Percentiles rank a stretch among this genome's conserved stretches.
Conservation (phyloP, 2,888 invertebrate genomes). For the Amphipoea oculea region DNA sequence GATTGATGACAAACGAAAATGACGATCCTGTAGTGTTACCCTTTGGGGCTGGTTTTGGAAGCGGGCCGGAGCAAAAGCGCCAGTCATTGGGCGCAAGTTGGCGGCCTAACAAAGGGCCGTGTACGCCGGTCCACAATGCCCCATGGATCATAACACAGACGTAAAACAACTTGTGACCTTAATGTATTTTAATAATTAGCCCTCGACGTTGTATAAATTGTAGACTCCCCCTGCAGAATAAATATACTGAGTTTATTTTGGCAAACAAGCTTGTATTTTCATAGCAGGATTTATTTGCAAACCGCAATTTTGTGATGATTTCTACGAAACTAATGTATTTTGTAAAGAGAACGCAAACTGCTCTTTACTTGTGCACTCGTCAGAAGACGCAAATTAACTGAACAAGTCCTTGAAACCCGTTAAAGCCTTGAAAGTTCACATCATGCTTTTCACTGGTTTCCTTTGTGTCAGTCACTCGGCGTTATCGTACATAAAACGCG, state of each 20-base stretch:
- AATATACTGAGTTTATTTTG: slow-evolving; percentile 44
- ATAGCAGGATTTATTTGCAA: slow-evolving; percentile 21
- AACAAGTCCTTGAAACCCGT: slow-evolving; percentile 31
- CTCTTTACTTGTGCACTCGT: slow-evolving; percentile 33
- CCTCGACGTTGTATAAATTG: slow-evolving; percentile 66
- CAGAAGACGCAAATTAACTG: slow-evolving; percentile 36
- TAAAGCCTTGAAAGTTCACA: slow-evolving; percentile 32
- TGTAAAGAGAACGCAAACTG: slow-evolving; percentile 34
- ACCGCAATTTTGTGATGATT: slow-evolving; percentile 28
- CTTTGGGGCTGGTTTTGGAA: slow-evolving; percentile 82
- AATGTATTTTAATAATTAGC: slow-evolving; percentile 89
- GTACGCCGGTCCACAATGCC: slow-evolving; percentile 76
- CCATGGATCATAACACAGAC: slow-evolving; percentile 82
- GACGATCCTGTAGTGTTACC: slow-evolving; percentile 86
- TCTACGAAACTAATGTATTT: slow-evolving; percentile 23
- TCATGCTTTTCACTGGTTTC: slow-evolving; percentile 31
- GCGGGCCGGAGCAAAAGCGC: slow-evolving; percentile 82
- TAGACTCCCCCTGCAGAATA: slow-evolving; percentile 23
- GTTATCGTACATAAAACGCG: slow-evolving; percentile 19
- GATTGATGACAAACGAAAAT: slow-evolving; percentile 91
- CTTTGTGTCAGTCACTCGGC: slow-evolving; percentile 46
- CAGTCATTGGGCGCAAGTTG: slow-evolving; percentile 85
- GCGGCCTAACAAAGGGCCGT: slow-evolving; percentile 82
- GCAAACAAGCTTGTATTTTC: slow-evolving; percentile 30
- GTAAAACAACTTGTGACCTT: slow-evolving; percentile 83